Base-by-base conservation (phyloP, 2,888 invertebrate species). In the Synanthedon andrenaeformis region DNA sequence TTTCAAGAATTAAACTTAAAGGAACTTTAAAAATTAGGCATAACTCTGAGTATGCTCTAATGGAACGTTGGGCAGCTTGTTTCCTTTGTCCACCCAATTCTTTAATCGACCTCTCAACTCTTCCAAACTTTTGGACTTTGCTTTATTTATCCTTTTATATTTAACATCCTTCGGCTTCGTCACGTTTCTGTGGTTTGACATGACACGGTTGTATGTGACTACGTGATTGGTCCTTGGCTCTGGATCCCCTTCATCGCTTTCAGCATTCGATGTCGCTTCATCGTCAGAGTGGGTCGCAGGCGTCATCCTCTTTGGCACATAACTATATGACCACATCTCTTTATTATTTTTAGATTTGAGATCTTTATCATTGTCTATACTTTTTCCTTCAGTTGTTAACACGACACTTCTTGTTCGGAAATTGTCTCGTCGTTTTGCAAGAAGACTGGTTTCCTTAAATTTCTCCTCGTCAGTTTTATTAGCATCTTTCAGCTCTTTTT, bases 161-260 rank as follows among this genome's bases (percentile, higher is more conserved):
- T 96, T 96, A 41, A 96, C 95, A 74, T 96, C 96, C 83, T 95
- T 95, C 59, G 95, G 95, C 75, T 96, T 96, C 4, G 95, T 95
- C 52, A 96, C 96, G 53, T 94, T 95, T 59, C 95, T 89, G 76
- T 96, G 96, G 80, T 95, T 96, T 51, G 94, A 94, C 95, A 96
- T 96, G 55, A 96, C 95, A 61, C 96, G 87, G 78, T 95, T 95
- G 80, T 93, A 94, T 1, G 92, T 92, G 12, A 92, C 92, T 52
- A 94, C 93, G 57, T 91, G 92, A 57, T 81, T 88, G 13, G 85
- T 67, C 63, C 71, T 76, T 2, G 71, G 76, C 51, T 82, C 82
- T 1, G 73, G 79, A 19, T 82, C 86, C 10, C 66, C 75, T 53
- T 84, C 86, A 12, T 86, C 86, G 52, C 85, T 86, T 52, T 86